A percentile compares a stretch with the other conserved stretches of the same genome.
phyloP scores from a whole-genome alignment of 1,140 invertebrate genomes.

The Melipona quadrifasciata region DNA sequence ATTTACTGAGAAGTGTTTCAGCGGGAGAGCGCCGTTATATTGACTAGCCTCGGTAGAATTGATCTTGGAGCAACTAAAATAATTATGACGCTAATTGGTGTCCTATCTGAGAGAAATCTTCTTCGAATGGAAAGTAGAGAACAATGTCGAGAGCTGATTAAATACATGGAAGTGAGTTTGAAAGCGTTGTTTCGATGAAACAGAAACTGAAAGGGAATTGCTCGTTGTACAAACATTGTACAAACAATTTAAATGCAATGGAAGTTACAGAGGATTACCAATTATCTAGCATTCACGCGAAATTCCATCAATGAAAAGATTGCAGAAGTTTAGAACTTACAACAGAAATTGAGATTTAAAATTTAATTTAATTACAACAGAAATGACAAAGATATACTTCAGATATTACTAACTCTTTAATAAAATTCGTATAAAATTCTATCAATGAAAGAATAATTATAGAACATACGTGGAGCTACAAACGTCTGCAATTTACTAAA shows the following conservation, averaged over 20 bases:
- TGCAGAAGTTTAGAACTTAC: not conserved
- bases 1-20: not conserved
- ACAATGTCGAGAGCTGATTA: not conserved
- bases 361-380: too few relatives aligned
- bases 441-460: too few relatives aligned
- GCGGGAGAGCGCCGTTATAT: not conserved
- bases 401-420: too few relatives aligned
- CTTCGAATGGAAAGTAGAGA: not conserved
- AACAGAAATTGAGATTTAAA: not conserved
- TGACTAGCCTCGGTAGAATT: not conserved
- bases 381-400: too few relatives aligned
- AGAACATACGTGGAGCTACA: too few relatives aligned
- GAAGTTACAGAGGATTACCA: not conserved
- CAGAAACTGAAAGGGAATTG: not conserved
- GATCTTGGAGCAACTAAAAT: not conserved
- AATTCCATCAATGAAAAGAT: not conserved
- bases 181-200: too few relatives aligned
- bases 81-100: not conserved
- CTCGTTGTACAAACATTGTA: not conserved
- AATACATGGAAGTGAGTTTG: not conserved
- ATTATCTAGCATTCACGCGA: not conserved
- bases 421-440: too few relatives aligned
- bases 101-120: not conserved
- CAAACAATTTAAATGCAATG: not conserved
- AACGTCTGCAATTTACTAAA: too few relatives aligned